Evolutionary conservation across 2,888 invertebrate species (phyloP).

Genomic region (Leuctra nigra): DNA sequence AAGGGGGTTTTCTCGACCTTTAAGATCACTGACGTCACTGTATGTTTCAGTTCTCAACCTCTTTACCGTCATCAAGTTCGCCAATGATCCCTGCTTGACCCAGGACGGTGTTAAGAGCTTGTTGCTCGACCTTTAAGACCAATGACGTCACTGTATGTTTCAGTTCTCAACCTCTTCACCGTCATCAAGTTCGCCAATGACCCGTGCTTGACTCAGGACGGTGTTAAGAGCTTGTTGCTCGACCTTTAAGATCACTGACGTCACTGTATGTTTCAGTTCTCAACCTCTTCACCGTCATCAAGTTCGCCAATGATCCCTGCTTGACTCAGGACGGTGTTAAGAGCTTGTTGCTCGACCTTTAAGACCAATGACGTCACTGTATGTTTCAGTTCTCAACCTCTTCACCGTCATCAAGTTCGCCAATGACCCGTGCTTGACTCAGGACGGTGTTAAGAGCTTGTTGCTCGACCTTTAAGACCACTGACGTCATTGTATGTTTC

Average conservation of each 20-base stretch:
- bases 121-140: too few species aligned
- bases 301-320: constrained; percentile 61
- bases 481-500: constrained; percentile 19
- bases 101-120: constrained; percentile 57
- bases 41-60: constrained; percentile 49
- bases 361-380: too few species aligned
- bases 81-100: constrained; percentile 53
- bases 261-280: constrained; percentile 43
- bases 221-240: constrained; percentile 63
- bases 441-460: constrained; percentile 42
- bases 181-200: constrained; percentile 63
- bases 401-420: constrained; percentile 65
- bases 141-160: too few species aligned
- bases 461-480: background rate
- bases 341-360: too few species aligned
- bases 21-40: too few species aligned
- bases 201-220: constrained; percentile 47
- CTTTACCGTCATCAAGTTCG: constrained; percentile 63
- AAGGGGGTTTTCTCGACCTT: too few species aligned
- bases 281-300: constrained; percentile 62
- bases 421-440: constrained; percentile 51
- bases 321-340: constrained; percentile 49
- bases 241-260: too few species aligned
- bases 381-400: constrained; percentile 49
- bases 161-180: constrained; percentile 59